Conservation (phyloP, 2,797 vertebrate genomes). For the Pachyuromys duprasi region DNA sequence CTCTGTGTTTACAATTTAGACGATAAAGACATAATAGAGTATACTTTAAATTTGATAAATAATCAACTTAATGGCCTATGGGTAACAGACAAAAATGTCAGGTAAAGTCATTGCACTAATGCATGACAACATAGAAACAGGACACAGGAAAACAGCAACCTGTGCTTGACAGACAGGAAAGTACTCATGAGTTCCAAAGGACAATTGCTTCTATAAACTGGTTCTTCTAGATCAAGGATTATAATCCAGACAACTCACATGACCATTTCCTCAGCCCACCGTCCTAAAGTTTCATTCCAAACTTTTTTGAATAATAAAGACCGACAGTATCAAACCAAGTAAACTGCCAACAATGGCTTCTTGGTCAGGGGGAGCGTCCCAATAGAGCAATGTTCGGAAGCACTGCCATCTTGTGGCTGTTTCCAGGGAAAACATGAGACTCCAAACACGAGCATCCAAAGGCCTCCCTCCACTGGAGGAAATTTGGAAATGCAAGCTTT, state of each 20-base stretch:
- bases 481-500: background rate
- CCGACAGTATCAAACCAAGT: background rate
- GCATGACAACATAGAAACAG: background rate
- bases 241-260: background rate
- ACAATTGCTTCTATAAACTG: background rate
- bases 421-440: background rate
- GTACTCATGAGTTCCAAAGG: background rate
- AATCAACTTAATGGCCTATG: background rate
- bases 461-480: background rate
- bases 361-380: background rate
- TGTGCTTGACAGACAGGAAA: background rate
- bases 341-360: rapidly evolving
- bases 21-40: background rate
- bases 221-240: background rate
- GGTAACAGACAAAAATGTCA: background rate
- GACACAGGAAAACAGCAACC: background rate
- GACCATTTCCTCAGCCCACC: background rate
- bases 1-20: background rate
- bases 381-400: constrained; percentile 54
- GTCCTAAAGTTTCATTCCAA: background rate
- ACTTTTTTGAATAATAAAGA: background rate
- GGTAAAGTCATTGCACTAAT: background rate
- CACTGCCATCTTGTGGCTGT: constrained; percentile 76
- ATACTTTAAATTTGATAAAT: background rate
- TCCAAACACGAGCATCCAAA: background rate